Percentiles rank a stretch among this genome's conserved stretches.
These are phyloP conservation scores for Pristis pectinata DNA, from an alignment of 2,797 vertebrate species.

Conservation along the genomic window DNA sequence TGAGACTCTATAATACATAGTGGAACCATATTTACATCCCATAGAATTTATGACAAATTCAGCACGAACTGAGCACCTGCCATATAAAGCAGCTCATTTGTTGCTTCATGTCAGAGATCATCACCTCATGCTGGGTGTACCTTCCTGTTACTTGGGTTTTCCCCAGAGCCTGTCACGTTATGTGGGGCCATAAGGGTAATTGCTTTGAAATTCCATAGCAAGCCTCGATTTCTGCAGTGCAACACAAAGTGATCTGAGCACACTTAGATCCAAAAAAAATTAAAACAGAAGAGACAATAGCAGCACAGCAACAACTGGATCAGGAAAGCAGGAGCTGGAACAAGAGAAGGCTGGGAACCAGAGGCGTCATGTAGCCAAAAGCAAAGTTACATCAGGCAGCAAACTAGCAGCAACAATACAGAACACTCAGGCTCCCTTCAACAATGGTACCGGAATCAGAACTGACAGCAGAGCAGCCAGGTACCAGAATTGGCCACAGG, in stretches of 20 bases:
- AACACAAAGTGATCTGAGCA: background rate
- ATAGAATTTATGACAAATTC: background rate
- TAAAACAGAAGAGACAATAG: background rate
- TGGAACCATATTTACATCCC: background rate
- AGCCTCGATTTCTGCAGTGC: background rate
- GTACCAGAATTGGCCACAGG: background rate
- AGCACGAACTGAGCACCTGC: background rate
- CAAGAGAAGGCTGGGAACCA: background rate
- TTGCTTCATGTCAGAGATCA: background rate
- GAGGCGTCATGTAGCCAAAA: background rate
- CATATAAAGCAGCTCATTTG: background rate
- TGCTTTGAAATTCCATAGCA: background rate
- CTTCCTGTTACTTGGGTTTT: background rate
- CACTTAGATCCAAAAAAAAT: background rate
- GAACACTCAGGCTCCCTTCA: background rate
- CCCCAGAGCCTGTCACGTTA: background rate
- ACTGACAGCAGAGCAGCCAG: background rate
- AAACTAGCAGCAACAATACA: background rate
- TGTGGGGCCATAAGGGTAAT: background rate
- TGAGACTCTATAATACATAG: background rate
- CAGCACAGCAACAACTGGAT: background rate
- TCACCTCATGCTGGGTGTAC: background rate
- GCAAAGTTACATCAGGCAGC: background rate
- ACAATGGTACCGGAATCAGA: background rate
- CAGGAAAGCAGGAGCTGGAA: background rate